A percentile compares a stretch with the other conserved stretches of the same genome.
phyloP scores from a whole-genome alignment of 2,113 vertebrate species.

The Macaca nemestrina region DNA sequence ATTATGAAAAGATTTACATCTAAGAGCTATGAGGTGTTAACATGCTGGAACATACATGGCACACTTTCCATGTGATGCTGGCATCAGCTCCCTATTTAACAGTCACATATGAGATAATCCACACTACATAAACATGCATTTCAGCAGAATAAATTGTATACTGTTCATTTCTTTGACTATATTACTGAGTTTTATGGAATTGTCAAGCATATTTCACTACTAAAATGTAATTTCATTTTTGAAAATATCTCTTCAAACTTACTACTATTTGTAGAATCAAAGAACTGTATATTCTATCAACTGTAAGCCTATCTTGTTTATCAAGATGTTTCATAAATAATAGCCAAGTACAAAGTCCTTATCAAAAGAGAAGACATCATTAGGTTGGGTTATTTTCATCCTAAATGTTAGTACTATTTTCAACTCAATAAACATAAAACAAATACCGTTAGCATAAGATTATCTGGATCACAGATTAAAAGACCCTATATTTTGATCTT shows the following conservation, averaged over 20 bases:
- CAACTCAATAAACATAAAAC: slow-evolving; percentile 48
- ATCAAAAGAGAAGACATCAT: slow-evolving; percentile 8
- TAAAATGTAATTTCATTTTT: slow-evolving; percentile 34
- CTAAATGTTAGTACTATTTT: slow-evolving; percentile 22
- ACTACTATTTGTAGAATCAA: slow-evolving; percentile 3
- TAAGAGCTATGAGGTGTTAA: slow-evolving; percentile 4
- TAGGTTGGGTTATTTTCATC: neutral
- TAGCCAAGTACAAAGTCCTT: neutral
- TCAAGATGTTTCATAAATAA: slow-evolving; percentile 47
- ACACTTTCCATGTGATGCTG: neutral
- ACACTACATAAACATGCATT: slow-evolving; percentile 12
- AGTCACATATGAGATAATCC: neutral
- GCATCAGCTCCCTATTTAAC: neutral
- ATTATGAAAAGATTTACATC: neutral
- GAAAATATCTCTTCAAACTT: slow-evolving; percentile 26
- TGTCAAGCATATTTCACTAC: slow-evolving; percentile 15
- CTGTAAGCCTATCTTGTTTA: neutral
- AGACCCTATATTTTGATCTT: neutral
- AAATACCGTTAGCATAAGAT: neutral
- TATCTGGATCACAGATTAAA: slow-evolving; percentile 11
- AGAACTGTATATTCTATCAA: neutral
- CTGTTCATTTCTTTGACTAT: neutral
- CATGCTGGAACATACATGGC: neutral
- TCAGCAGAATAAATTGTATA: neutral
- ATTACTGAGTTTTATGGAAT: neutral